phyloP scores from a whole-genome alignment of 2,888 invertebrate genomes.

The Ametastegia equiseti region DNA sequence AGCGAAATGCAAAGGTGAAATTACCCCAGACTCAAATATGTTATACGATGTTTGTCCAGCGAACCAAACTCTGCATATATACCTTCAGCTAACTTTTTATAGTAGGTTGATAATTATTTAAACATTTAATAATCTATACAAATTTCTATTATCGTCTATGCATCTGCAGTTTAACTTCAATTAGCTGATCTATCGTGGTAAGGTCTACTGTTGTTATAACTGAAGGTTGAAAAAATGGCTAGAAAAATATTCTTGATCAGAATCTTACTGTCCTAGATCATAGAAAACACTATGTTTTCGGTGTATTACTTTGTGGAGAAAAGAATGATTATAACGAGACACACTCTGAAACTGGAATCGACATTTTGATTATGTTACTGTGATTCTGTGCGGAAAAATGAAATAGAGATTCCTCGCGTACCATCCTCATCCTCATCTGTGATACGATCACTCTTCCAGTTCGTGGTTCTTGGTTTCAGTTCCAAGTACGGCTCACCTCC shows the following conservation, averaged over 20 bases:
- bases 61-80: no score
- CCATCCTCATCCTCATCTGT: neutral
- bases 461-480: neutral
- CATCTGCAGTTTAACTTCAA: no score
- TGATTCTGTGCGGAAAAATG: neutral
- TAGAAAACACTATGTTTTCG: neutral
- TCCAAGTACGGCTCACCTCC: neutral
- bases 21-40: no score
- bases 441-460: constrained; percentile 11
- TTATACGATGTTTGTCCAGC: no score
- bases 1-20: no score
- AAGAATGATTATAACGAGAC: neutral
- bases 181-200: no score
- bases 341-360: neutral
- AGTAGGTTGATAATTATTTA: no score
- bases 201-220: no score
- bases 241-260: neutral
- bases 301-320: neutral
- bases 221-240: neutral
- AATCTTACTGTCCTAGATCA: neutral
- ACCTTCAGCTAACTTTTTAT: no score
- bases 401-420: neutral
- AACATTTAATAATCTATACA: no score
- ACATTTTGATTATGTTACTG: neutral
- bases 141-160: no score